Evolutionary conservation across 2,797 vertebrate genomes (phyloP).

Genomic region (Microcaecilia unicolor): DNA sequence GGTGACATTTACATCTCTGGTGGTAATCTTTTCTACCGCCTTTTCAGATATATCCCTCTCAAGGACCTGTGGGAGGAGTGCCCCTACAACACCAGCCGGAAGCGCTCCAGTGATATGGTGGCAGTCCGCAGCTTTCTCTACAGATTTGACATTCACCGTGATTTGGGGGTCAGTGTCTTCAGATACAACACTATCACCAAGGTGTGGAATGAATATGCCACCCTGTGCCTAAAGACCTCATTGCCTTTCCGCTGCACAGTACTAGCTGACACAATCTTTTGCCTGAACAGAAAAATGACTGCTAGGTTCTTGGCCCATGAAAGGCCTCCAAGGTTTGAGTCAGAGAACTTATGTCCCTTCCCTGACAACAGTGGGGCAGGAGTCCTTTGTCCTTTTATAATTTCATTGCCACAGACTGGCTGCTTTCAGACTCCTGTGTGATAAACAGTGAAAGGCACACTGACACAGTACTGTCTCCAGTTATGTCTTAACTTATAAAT

Average conservation of each 20-base stretch:
- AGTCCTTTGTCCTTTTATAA: slow-evolving; percentile 21
- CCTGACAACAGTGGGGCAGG: slow-evolving; percentile 18
- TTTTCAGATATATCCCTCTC: slow-evolving; percentile 31
- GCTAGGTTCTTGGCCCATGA: slow-evolving; percentile 17
- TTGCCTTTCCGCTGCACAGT: slow-evolving; percentile 23
- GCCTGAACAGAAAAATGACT: slow-evolving; percentile 30
- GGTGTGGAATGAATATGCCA: slow-evolving; percentile 15
- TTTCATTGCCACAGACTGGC: slow-evolving; percentile 33
- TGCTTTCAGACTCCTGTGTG: slow-evolving; percentile 18
- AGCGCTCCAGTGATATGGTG: slow-evolving; percentile 35
- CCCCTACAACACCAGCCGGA: slow-evolving; percentile 35
- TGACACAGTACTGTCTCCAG: too few species aligned
- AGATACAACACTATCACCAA: slow-evolving; percentile 30
- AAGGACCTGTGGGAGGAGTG: slow-evolving; percentile 36
- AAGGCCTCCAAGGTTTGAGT: slow-evolving; percentile 29
- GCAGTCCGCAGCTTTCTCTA: slow-evolving; percentile 28
- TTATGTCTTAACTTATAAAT: too few species aligned
- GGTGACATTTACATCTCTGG: slow-evolving; percentile 27
- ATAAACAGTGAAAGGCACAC: background rate
- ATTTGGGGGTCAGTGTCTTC: slow-evolving; percentile 16
- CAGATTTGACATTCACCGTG: slow-evolving; percentile 32
- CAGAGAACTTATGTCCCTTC: slow-evolving; percentile 22
- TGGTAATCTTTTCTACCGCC: slow-evolving; percentile 36
- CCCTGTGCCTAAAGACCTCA: slow-evolving; percentile 11
- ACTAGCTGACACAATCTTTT: slow-evolving; percentile 34